Evolutionary conservation across 2,113 vertebrate species (phyloP), one percentile per base, ranked within the genome.

Genomic region (Scomber japonicus): DNA sequence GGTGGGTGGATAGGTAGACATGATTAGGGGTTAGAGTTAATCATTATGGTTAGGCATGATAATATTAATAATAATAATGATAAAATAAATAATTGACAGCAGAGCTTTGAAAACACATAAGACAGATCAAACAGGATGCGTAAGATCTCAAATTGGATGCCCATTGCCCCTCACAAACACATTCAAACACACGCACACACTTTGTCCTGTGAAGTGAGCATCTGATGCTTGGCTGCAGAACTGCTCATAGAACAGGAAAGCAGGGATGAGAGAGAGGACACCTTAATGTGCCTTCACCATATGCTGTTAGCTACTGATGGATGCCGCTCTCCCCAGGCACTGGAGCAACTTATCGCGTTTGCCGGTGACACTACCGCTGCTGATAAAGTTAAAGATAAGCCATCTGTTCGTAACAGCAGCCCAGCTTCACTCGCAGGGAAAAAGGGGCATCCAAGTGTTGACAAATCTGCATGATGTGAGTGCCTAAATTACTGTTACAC

Each of bases 331-430:
- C 86, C 73, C 79, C 74, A 82, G 89, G 80, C 78, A 49, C 78
- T 40, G 60, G 66, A 81, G 70, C 79, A 88, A 85, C 81, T 81
- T 76, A 82, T 80, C 56, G 78, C 67, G 67, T 91, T 90, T 90
- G 61, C 73, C 45, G 46, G 61, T 78, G 55, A 89, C 69, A 66
- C 75, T 48, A 67, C 76, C 48, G 61, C 80, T 30, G 78, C 48
- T 84, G 82, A 93, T 88, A 87, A 91, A 90, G 86, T 92, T 91
- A 93, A 92, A 91, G 78, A 91, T 54, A 83, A 78, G 85, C 93
- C 91, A 93, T 95, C 94, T 94, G 92, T 85, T 88, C 77, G 12
- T 44, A 78, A 81, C 50, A 82, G 78, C 87, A 80, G 81, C 74
- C 31, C 46, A n/a, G 56, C 57, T 59, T 70, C 65, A 59, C 55